Conservation (phyloP, 2,797 vertebrate genomes). For the Lacerta bilineata region DNA sequence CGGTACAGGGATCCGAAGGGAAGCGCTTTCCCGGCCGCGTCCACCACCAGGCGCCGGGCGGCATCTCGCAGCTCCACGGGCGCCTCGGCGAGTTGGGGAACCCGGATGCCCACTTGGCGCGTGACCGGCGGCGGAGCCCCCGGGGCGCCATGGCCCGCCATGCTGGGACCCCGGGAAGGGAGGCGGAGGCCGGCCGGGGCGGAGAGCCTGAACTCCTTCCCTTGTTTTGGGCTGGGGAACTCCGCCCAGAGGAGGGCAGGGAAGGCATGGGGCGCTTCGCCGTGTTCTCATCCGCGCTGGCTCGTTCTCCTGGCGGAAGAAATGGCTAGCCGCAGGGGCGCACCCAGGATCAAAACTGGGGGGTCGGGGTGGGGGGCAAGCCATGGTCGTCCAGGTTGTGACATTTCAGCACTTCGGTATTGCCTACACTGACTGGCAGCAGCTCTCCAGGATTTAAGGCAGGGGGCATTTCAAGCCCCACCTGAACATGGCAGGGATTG, state of each 20-base stretch:
- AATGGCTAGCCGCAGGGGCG: too few relatives aligned
- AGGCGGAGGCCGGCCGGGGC: constrained; percentile 23
- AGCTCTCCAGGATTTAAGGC: too few relatives aligned
- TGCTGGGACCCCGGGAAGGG: neutral
- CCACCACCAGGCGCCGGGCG: constrained; percentile 81
- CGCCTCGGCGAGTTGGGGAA: constrained; percentile 14
- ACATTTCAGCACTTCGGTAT: too few relatives aligned
- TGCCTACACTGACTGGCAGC: too few relatives aligned
- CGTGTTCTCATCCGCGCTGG: too few relatives aligned
- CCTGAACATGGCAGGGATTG: too few relatives aligned
- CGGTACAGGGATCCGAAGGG: constrained; percentile 84
- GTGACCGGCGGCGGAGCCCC: constrained; percentile 73
- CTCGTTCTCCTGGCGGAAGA: too few relatives aligned
- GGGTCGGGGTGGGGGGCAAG: too few relatives aligned
- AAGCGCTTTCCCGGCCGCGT: constrained; percentile 77
- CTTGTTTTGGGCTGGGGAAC: neutral
- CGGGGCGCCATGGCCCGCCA: constrained; percentile 23
- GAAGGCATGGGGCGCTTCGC: too few relatives aligned
- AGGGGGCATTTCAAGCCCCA: too few relatives aligned
- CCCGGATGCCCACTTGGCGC: constrained; percentile 72
- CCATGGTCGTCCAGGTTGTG: too few relatives aligned
- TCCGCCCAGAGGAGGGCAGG: neutral
- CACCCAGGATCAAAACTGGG: too few relatives aligned
- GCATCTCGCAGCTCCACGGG: constrained; percentile 73
- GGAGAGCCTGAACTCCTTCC: neutral